Evolutionary conservation across 2,113 vertebrate genomes (phyloP), one percentile per base, ranked within the genome.

Genomic region (Manacus vitellinus): DNA sequence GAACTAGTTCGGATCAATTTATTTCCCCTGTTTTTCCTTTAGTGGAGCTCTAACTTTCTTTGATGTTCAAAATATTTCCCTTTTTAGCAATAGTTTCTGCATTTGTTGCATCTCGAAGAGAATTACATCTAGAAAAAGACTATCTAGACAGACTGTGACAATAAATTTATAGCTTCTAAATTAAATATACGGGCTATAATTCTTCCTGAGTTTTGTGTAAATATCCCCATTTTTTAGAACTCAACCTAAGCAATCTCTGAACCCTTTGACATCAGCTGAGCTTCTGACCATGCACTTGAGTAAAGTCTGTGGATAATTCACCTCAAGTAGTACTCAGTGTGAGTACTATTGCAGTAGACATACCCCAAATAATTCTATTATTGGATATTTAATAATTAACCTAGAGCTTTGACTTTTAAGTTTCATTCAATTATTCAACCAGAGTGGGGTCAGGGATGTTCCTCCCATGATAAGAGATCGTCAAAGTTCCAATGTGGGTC

Each of bases 391-490:
- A 80, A 61, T 63, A 76, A 61, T n/a, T 89, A 47, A 15, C 72
- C 14, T 23, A 59, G 10, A 80, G 19, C 28, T 80, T 55, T 92
- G 20, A 59, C 19, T 54, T 83, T n/a, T 43, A 54, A 39, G 49
- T 82, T 94, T 59, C 2, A 2, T 54, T 58, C 12, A 54, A 2
- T 84, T 90, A 7, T 67, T 66, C 72, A n/a, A 19, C n/a, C 43
- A 59, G 5, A 35, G 22, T 28, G 7, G 16, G 1, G 8, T 5
- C 2, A 78, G 30, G 16, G 52, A 54, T 54, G 12, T 68, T 92
- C 13, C 30, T 46, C 8, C 41, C 5, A 58, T 0, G 0, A 37
- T 14, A 43, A 1, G 2, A 75, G 19, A 33, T 47, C 16, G 1
- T 10, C 41, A 52, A 41, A 44, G 5, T 86, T 82, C 19, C 21